These are phyloP conservation scores for Plecturocebus donacophilus DNA, from an alignment of 2,113 vertebrate species.

Conservation along the genomic window DNA sequence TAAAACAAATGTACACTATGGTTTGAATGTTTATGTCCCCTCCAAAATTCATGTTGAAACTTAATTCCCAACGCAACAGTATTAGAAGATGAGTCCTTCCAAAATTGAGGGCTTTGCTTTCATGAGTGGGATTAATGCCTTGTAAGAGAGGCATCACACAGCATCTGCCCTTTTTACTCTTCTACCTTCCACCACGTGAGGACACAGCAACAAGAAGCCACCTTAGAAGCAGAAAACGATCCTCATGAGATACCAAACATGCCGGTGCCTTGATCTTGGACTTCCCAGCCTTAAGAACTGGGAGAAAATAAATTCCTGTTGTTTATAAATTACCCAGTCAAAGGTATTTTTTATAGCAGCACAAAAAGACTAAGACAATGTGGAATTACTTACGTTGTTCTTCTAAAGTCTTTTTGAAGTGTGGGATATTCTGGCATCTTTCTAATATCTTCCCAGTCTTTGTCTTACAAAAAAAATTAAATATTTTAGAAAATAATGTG, in stretches of 20 bases:
- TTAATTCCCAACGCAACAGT: neutral
- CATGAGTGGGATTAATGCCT: neutral
- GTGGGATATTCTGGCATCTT: conserved; percentile 99
- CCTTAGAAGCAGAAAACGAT: neutral
- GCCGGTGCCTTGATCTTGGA: neutral
- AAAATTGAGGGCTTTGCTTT: no score
- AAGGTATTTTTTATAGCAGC: neutral
- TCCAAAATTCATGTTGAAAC: neutral
- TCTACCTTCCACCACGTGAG: neutral
- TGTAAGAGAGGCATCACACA: neutral
- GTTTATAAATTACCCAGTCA: neutral
- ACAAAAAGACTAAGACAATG: neutral
- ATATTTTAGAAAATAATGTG: conserved; percentile 48
- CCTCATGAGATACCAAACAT: neutral
- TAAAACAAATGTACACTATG: neutral
- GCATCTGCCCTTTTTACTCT: neutral
- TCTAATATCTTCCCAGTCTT: conserved; percentile 99
- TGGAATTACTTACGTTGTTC: conserved; percentile 94
- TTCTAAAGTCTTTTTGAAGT: conserved; percentile 98
- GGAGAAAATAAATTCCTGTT: neutral
- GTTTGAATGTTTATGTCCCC: neutral
- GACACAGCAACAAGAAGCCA: neutral
- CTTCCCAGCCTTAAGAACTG: neutral
- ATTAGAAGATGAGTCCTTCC: neutral
- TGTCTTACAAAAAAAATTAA: conserved; percentile 87